Evolutionary conservation across 2,888 invertebrate genomes (phyloP).

Genomic region (Drosophila mulleri): DNA sequence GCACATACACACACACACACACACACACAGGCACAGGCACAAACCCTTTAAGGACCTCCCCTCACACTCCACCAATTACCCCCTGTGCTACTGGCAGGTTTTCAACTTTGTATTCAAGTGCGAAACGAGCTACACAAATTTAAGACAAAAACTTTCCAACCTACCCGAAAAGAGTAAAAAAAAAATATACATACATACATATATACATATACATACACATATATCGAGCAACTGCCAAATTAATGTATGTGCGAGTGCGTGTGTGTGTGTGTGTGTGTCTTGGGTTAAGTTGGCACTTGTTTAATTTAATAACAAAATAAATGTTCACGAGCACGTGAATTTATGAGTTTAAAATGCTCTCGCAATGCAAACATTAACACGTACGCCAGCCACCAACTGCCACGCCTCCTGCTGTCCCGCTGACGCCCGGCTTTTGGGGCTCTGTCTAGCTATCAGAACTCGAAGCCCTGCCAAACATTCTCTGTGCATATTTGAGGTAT

Average conservation of each 20-base stretch:
- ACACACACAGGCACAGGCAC: constrained; percentile 18
- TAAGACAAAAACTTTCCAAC: constrained; percentile 65
- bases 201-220: no score
- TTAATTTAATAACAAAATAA: constrained; percentile 83
- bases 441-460: constrained; percentile 1
- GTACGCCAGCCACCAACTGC: constrained; percentile 34
- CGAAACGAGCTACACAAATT: constrained; percentile 69
- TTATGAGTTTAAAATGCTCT: constrained; percentile 72
- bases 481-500: constrained; percentile 49
- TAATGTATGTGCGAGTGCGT: constrained; percentile 50
- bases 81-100: constrained; percentile 26
- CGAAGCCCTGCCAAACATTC: constrained; percentile 25
- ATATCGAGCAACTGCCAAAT: constrained; percentile 64
- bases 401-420: not conserved
- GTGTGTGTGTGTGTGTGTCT: constrained; percentile 12
- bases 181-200: constrained; percentile 6
- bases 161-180: not conserved
- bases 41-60: not conserved
- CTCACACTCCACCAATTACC: constrained; percentile 55
- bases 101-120: constrained; percentile 78
- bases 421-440: not conserved
- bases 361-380: constrained; percentile 73
- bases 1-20: constrained; percentile 32
- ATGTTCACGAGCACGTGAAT: constrained; percentile 82
- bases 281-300: constrained; percentile 66